Conservation (phyloP, 2,113 vertebrate species). For the Orthochromis indermauri region DNA sequence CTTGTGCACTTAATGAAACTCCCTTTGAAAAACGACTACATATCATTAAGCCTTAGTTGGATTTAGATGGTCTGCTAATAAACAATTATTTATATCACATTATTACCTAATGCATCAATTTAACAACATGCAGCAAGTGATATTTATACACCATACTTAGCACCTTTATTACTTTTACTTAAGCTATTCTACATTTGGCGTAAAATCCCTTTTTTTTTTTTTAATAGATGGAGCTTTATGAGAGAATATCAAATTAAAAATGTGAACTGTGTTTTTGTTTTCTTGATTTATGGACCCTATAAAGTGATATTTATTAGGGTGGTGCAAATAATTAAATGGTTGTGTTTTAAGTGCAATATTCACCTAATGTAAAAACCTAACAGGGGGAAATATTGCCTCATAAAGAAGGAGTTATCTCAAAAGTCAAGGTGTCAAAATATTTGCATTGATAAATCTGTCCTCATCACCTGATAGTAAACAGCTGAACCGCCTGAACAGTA, state of each 20-base stretch:
- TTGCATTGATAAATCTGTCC: constrained; percentile 88
- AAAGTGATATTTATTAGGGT: constrained; percentile 96
- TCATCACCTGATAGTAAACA: constrained; percentile 75
- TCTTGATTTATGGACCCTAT: constrained; percentile 87
- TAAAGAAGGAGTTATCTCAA: constrained; percentile 87
- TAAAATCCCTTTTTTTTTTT: constrained; percentile 86
- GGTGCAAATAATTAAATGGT: constrained; percentile 98
- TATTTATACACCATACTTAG: constrained; percentile 88
- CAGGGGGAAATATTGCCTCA: constrained; percentile 85
- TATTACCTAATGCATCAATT: constrained; percentile 99
- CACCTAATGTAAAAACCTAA: constrained; percentile 92
- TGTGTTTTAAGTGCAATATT: constrained; percentile 93
- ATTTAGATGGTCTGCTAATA: constrained; percentile 86
- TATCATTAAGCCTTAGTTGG: constrained; percentile 78
- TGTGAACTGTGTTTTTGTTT: constrained; percentile 91
- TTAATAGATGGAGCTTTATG: constrained; percentile 89
- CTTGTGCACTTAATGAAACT: constrained; percentile 58
- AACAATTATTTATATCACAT: constrained; percentile 99
- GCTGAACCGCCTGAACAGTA: constrained; percentile 75
- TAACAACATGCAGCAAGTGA: constrained; percentile 96
- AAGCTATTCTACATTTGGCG: constrained; percentile 95
- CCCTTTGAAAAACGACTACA: constrained; percentile 61
- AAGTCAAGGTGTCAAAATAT: constrained; percentile 93
- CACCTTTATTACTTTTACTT: constrained; percentile 99
- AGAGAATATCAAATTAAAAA: constrained; percentile 97